Conservation (phyloP, 2,888 invertebrate species). For the Euplexia lucipara region DNA sequence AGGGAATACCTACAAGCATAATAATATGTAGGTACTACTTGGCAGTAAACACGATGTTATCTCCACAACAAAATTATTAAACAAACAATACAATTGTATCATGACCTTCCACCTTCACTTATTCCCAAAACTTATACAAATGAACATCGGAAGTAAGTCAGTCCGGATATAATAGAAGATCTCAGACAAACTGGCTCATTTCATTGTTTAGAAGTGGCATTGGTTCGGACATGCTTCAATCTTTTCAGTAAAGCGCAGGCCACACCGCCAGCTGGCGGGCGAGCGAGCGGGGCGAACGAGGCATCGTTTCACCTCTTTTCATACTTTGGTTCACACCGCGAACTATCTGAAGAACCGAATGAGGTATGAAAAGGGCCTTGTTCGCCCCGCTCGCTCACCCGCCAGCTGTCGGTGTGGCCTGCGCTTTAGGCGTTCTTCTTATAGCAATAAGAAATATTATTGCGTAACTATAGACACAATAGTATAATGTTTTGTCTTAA, state of each 20-base stretch:
- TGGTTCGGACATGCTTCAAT: slow-evolving; percentile 2
- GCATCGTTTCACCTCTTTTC: too few species aligned
- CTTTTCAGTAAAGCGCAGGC: not conserved
- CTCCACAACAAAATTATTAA: slow-evolving; percentile 6
- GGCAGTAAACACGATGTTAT: not conserved
- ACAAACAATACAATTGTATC: slow-evolving; percentile 30
- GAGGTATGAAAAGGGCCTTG: too few species aligned
- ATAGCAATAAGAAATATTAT: slow-evolving; percentile 9
- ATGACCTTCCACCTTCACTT: slow-evolving; percentile 21
- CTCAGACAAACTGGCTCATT: slow-evolving; percentile 25
- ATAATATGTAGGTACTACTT: too few species aligned
- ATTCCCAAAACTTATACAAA: slow-evolving; percentile 2
- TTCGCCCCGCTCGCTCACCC: too few species aligned
- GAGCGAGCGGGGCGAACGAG: too few species aligned
- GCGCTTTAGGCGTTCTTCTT: slow-evolving; percentile 11
- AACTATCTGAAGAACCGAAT: too few species aligned
- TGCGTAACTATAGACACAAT: slow-evolving; percentile 1
- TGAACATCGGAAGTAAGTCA: slow-evolving; percentile 25
- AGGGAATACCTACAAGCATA: too few species aligned
- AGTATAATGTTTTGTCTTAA: not conserved
- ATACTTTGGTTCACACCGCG: too few species aligned
- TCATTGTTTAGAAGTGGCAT: slow-evolving; percentile 33
- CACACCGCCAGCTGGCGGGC: too few species aligned
- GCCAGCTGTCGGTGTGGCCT: too few species aligned
- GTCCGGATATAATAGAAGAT: slow-evolving; percentile 38